phyloP scores from a whole-genome alignment of 2,888 invertebrate species.

The Portevinia maculata region DNA sequence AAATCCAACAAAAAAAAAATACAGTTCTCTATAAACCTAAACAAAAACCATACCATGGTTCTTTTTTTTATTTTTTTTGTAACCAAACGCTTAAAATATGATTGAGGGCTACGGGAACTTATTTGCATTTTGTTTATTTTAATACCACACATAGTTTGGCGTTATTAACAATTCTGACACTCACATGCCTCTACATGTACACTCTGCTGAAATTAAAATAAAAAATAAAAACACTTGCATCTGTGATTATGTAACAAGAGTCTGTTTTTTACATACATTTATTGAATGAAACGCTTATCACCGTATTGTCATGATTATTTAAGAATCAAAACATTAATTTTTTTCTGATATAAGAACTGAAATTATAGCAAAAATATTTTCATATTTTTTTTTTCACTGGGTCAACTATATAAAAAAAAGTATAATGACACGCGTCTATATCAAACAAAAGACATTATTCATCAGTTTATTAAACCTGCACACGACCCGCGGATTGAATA shows the following conservation, averaged over 20 bases:
- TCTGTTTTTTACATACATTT: constrained; percentile 44
- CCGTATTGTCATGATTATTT: constrained; percentile 41
- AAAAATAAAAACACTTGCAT: constrained; percentile 29
- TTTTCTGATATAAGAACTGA: constrained; percentile 58
- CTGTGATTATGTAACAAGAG: constrained; percentile 42
- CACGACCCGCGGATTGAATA: too few relatives aligned
- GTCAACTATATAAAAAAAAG: background rate
- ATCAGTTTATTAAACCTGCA: too few relatives aligned
- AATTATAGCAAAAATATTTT: constrained; percentile 64
- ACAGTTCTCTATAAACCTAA: constrained; percentile 15
- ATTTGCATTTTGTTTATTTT: constrained; percentile 51
- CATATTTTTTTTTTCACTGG: background rate
- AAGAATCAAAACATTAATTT: constrained; percentile 24
- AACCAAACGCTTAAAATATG: constrained; percentile 52
- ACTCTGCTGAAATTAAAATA: constrained; percentile 35
- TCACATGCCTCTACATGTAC: constrained; percentile 60
- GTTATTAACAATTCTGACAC: constrained; percentile 66
- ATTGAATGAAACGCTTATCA: constrained; percentile 39
- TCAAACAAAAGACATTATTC: too few relatives aligned
- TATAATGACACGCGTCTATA: too few relatives aligned
- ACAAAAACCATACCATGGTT: constrained; percentile 2
- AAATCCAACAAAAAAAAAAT: background rate
- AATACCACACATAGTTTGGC: constrained; percentile 55
- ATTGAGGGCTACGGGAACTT: constrained; percentile 50
- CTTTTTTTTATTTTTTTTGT: constrained; percentile 39